These are phyloP conservation scores for Callimorpha dominula DNA, from an alignment of 2,888 invertebrate genomes.

Conservation along the genomic window DNA sequence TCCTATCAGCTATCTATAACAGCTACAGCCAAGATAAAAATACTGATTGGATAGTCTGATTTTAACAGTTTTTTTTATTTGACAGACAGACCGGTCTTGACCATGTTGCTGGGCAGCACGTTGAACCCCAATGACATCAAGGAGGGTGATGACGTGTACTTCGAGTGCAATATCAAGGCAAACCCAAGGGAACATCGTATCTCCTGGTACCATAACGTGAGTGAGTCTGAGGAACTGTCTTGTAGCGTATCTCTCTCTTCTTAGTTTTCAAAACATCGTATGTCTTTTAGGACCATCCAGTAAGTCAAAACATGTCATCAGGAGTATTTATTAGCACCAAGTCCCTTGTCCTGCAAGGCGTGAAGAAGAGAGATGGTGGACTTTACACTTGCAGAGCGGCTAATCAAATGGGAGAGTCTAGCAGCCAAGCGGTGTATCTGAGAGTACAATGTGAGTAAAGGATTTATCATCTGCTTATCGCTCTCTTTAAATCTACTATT, in stretches of 20 bases:
- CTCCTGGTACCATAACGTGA: constrained; percentile 96
- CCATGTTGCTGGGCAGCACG: constrained; percentile 93
- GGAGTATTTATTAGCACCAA: constrained; percentile 96
- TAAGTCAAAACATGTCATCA: constrained; percentile 93
- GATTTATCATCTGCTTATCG: not conserved
- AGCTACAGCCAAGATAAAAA: too few species aligned
- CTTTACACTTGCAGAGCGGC: constrained; percentile 94
- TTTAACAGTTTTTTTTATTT: constrained; percentile 3
- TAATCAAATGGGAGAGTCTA: constrained; percentile 93
- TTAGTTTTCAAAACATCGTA: not conserved
- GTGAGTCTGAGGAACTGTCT: constrained; percentile 72
- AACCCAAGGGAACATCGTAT: constrained; percentile 95
- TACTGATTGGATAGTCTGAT: too few species aligned
- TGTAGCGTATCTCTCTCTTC: not conserved
- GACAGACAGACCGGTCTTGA: constrained; percentile 77
- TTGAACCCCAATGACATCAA: constrained; percentile 95
- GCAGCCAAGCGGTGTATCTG: constrained; percentile 91
- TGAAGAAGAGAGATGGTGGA: constrained; percentile 92
- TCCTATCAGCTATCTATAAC: too few species aligned
- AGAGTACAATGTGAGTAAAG: constrained; percentile 93
- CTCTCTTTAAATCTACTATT: not conserved
- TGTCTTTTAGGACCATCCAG: constrained; percentile 88
- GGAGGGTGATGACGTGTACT: constrained; percentile 96
- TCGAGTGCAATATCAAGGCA: constrained; percentile 94
- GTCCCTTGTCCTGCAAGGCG: constrained; percentile 94